Percentiles rank a stretch among this genome's conserved stretches.
Conservation (phyloP, 2,797 vertebrate species). For the Ciconia nigra region DNA sequence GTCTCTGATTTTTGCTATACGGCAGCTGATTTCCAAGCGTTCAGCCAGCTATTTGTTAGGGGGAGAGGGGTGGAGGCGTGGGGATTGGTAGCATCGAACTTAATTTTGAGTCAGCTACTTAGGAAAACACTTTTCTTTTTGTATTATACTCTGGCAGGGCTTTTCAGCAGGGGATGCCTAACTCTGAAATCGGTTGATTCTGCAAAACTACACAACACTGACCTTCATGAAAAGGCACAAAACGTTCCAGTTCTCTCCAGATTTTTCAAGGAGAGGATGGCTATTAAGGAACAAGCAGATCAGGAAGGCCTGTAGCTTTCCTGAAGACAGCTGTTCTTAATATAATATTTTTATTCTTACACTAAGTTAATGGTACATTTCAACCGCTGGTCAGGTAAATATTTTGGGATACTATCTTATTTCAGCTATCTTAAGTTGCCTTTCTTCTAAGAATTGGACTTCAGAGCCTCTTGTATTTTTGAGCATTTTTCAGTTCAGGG, state of each 20-base stretch:
- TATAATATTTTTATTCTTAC: background rate
- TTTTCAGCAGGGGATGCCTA: background rate
- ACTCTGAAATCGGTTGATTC: background rate
- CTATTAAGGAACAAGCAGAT: background rate
- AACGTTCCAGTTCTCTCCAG: background rate
- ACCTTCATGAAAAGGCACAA: background rate
- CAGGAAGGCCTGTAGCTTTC: background rate
- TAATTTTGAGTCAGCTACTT: constrained; percentile 13
- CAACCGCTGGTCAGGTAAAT: background rate
- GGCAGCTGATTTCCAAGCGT: background rate
- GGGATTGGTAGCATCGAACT: background rate
- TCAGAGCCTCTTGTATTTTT: background rate
- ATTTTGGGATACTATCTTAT: background rate
- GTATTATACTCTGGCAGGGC: background rate
- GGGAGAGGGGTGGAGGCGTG: background rate
- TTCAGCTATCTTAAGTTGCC: background rate
- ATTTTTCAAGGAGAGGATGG: background rate
- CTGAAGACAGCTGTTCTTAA: background rate
- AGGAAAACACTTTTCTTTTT: background rate
- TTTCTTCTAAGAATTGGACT: background rate
- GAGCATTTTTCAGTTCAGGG: background rate
- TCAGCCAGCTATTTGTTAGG: background rate
- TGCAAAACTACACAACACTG: background rate
- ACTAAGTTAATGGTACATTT: background rate
- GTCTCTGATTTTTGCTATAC: background rate